phyloP scores from a whole-genome alignment of 2,888 invertebrate species.

The Eugnorisma glareosa region DNA sequence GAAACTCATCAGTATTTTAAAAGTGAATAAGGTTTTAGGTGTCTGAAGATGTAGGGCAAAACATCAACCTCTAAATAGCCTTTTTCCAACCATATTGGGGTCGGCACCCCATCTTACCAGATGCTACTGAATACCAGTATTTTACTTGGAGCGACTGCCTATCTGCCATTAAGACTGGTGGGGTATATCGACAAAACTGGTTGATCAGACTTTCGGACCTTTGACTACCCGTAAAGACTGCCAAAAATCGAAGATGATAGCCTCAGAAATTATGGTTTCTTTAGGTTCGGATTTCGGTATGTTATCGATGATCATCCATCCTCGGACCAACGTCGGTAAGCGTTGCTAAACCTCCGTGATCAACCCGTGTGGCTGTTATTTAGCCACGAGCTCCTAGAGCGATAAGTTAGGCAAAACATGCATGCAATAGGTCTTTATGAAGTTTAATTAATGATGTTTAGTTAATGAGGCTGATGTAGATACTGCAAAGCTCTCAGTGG shows the following conservation, averaged over 20 bases:
- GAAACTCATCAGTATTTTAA: conserved; percentile 12
- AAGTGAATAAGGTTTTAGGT: conserved; percentile 12
- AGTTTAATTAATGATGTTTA: too few species aligned
- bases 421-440: too few species aligned
- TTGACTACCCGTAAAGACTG: neutral
- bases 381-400: neutral
- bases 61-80: neutral
- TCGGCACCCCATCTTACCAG: neutral
- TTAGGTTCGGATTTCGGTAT: neutral
- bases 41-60: neutral
- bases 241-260: neutral
- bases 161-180: neutral
- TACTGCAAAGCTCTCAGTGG: neutral
- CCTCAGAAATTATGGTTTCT: neutral
- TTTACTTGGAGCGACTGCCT: neutral
- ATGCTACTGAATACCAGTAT: neutral
- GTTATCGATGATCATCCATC: neutral
- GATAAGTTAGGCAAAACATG: too few species aligned
- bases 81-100: neutral
- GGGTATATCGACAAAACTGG: neutral
- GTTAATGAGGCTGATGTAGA: neutral
- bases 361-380: neutral
- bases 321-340: neutral
- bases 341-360: neutral
- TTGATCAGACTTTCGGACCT: neutral